phyloP scores from a whole-genome alignment of 2,113 vertebrate species.

The Zapus hudsonius region DNA sequence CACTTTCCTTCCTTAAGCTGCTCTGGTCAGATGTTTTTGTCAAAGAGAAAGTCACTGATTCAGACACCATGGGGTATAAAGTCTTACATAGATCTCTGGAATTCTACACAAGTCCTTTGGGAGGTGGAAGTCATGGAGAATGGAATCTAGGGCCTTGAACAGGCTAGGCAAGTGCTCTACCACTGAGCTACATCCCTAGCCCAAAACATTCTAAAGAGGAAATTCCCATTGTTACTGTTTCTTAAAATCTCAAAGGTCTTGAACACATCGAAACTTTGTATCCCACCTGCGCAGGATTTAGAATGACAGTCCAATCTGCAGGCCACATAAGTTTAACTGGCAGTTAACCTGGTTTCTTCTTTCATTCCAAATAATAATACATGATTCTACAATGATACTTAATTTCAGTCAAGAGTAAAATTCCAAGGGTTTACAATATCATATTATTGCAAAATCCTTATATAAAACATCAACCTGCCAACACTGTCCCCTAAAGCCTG shows the following conservation, averaged over 20 bases:
- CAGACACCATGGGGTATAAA: no score
- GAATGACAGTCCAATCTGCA: not conserved
- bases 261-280: not conserved
- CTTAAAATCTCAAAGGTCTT: not conserved
- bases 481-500: not conserved
- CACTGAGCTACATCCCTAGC: not conserved
- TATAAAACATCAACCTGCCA: not conserved
- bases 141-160: not conserved
- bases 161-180: not conserved
- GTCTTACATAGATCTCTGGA: not conserved
- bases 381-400: not conserved
- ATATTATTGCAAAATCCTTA: not conserved
- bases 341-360: not conserved
- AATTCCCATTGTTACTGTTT: not conserved
- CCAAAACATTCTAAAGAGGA: not conserved
- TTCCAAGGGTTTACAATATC: not conserved
- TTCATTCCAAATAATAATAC: not conserved
- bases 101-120: no score
- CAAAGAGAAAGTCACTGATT: no score
- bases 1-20: no score
- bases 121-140: no score
- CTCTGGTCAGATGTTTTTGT: no score
- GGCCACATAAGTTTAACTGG: not conserved
- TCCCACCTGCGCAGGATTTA: not conserved
- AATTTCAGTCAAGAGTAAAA: not conserved